Evolutionary conservation across 2,113 vertebrate species (phyloP).

Genomic region (zebrafish (Danio rerio)): GRCz12tu NC_133190.1:8968501-8969000

Average conservation of each 20-base stretch:
- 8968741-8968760: background rate
- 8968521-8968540: background rate
- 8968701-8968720: background rate
- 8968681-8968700: background rate
- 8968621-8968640: background rate
- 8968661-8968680: background rate
- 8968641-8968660: background rate
- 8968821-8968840: no score
- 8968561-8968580: background rate
- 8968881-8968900: no score
- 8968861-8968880: no score
- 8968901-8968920: no score
- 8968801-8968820: no score
- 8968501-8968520: background rate
- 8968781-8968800: no score
- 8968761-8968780: background rate
- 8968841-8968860: no score
- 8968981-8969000: no score
- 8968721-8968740: background rate
- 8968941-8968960: no score
- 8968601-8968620: slow-evolving; percentile 8
- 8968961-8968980: no score
- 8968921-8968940: no score
- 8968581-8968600: background rate
- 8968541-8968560: background rate